Percentiles rank a stretch among this genome's conserved stretches.
phyloP scores from a whole-genome alignment of 2,113 vertebrate species.

The Ictalurus punctatus region DNA sequence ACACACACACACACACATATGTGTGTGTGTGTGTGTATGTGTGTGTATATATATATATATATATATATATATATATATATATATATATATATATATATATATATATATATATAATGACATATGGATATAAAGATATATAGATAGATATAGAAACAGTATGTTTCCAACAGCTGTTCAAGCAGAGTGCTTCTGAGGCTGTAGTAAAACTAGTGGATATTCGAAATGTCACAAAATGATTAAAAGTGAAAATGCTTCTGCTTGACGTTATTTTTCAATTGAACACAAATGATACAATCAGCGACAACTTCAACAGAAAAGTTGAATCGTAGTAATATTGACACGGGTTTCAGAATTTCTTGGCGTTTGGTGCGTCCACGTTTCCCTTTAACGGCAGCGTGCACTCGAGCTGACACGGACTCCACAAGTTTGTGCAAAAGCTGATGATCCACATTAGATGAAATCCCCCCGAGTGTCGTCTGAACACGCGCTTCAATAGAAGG shows the following conservation, averaged over 20 bases:
- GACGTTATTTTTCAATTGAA: neutral
- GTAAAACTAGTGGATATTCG: neutral
- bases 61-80: too few relatives aligned
- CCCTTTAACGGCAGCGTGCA: neutral
- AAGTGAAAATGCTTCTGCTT: neutral
- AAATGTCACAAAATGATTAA: too few relatives aligned
- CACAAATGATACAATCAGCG: neutral
- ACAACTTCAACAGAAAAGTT: neutral
- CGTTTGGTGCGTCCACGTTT: neutral
- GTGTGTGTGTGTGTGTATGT: too few relatives aligned
- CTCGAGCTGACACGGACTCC: neutral
- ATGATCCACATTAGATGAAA: neutral
- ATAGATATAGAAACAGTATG: too few relatives aligned
- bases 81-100: too few relatives aligned
- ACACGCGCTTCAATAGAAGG: neutral
- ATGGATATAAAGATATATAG: too few relatives aligned
- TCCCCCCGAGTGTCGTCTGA: neutral
- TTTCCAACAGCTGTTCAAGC: too few relatives aligned
- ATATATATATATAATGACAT: too few relatives aligned
- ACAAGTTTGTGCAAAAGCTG: neutral
- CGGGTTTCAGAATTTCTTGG: neutral
- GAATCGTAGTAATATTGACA: neutral
- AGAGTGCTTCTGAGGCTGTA: neutral
- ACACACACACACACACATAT: too few relatives aligned
- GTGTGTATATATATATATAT: too few relatives aligned